Evolutionary conservation across 2,113 vertebrate species (phyloP).

Genomic region (Herpetotheres cachinnans): DNA sequence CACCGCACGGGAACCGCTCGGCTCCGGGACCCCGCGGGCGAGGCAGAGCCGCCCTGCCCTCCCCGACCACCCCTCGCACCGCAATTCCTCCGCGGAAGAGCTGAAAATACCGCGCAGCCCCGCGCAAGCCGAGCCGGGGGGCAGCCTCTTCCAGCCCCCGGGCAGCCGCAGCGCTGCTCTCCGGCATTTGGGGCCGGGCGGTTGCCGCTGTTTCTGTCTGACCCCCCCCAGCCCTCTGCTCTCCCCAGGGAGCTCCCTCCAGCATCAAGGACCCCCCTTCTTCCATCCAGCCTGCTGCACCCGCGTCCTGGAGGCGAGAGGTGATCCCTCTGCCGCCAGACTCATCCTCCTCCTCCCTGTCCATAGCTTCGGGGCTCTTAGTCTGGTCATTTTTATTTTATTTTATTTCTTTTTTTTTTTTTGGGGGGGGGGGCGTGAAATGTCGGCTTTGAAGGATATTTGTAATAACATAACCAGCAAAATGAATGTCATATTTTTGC

Average conservation of each 20-base stretch:
- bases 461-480: slow-evolving; percentile 70
- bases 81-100: neutral
- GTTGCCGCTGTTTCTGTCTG: neutral
- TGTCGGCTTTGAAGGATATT: slow-evolving; percentile 60
- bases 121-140: neutral
- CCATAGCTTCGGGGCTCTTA: neutral
- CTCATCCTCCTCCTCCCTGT: neutral
- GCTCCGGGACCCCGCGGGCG: neutral
- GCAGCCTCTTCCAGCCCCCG: neutral
- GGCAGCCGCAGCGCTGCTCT: neutral
- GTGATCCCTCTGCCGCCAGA: neutral
- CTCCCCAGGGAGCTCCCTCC: neutral
- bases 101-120: neutral
- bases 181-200: neutral
- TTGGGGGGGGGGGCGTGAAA: neutral
- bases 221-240: neutral
- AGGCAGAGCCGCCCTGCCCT: neutral
- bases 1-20: neutral
- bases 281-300: fast-evolving
- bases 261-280: neutral
- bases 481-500: slow-evolving; percentile 69
- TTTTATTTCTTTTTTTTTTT: neutral
- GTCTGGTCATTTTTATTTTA: slow-evolving; percentile 1
- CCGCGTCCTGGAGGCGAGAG: neutral
- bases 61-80: neutral